phyloP scores from a whole-genome alignment of 2,888 invertebrate genomes.

The Teleogryllus oceanicus region DNA sequence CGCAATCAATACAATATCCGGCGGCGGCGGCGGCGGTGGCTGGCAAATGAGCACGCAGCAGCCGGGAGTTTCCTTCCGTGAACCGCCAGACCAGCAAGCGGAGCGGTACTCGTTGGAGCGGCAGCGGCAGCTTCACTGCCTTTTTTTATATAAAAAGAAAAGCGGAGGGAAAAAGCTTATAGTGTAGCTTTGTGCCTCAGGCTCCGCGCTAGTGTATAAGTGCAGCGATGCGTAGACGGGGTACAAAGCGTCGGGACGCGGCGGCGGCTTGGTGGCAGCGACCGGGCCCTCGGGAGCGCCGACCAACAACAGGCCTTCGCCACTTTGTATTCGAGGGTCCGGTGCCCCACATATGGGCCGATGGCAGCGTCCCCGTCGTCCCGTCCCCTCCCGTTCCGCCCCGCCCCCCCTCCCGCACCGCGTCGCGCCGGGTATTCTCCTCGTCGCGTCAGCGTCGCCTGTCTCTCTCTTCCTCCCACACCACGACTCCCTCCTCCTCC shows the following conservation, averaged over 20 bases:
- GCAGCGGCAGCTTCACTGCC: no score
- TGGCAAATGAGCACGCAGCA: constrained; percentile 32
- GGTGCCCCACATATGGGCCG: constrained; percentile 18
- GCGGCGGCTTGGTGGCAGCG: no score
- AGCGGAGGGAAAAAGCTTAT: not conserved
- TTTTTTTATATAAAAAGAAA: not conserved
- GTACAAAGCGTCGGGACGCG: not conserved
- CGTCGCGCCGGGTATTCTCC: no score
- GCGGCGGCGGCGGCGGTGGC: constrained; percentile 21
- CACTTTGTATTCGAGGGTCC: constrained; percentile 18
- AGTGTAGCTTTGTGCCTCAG: not conserved
- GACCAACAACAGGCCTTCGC: not conserved
- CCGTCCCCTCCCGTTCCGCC: not conserved
- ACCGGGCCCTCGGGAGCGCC: no score
- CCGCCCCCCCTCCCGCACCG: no score
- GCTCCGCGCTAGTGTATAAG: not conserved
- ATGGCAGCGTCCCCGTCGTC: not conserved
- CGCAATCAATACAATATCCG: constrained; percentile 32
- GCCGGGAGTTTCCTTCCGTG: constrained; percentile 3
- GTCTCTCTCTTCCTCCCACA: no score
- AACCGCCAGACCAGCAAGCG: no score
- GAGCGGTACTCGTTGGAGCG: no score
- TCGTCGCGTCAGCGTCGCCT: no score
- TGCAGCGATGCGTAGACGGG: not conserved
- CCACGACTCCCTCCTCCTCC: not conserved